Conservation (phyloP, 2,113 vertebrate genomes). For the Pangasianodon gigas region DNA sequence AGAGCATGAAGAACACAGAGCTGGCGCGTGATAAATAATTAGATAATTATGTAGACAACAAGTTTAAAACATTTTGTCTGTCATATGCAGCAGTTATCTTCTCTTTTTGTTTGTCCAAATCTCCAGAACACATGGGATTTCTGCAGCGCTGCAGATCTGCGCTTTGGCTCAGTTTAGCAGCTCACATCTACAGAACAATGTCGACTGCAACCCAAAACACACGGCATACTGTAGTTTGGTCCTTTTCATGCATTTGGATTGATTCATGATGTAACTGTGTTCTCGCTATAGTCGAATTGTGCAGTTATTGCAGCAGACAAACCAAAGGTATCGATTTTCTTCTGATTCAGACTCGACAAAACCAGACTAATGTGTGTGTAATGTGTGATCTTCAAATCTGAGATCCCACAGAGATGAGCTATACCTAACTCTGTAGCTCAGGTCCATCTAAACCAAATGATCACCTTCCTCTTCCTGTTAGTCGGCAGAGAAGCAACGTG, state of each 20-base stretch:
- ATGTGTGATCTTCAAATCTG: no score
- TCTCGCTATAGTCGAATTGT: neutral
- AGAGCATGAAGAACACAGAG: no score
- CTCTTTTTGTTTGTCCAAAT: no score
- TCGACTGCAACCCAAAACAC: neutral
- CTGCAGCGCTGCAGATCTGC: no score
- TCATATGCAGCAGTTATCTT: no score
- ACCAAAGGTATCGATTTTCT: neutral
- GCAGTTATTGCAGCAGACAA: neutral
- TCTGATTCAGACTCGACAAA: neutral
- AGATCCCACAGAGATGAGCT: neutral
- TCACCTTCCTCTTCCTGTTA: slow-evolving; percentile 55
- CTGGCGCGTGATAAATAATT: no score
- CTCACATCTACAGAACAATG: no score
- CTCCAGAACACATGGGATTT: no score
- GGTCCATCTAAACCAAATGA: neutral
- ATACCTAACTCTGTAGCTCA: neutral
- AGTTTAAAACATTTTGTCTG: no score
- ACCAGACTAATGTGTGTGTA: neutral
- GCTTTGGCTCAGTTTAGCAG: no score
- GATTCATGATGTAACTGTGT: neutral
- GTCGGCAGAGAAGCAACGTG: slow-evolving; percentile 81
- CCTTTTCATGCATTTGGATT: neutral
- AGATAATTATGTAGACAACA: no score
- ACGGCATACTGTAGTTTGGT: neutral